Conservation (phyloP, 64 coral and sea anemone species). For the Montipora foliosa region DNA sequence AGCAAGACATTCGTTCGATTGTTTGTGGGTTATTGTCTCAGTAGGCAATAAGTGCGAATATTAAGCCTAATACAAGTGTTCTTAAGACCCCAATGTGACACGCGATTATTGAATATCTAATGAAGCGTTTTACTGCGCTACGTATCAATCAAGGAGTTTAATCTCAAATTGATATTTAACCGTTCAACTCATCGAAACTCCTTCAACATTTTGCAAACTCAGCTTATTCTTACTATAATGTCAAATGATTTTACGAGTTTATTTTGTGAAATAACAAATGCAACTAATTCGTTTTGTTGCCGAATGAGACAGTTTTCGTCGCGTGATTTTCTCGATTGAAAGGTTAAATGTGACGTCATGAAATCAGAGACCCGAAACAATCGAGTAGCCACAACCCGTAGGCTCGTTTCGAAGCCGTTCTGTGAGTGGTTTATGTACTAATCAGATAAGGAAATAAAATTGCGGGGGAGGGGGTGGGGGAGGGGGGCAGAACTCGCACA, state of each 20-base stretch:
- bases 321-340: neutral
- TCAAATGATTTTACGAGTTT: too few species aligned
- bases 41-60: slow-evolving; percentile 5
- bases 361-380: neutral
- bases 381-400: neutral
- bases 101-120: neutral
- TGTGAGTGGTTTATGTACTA: neutral
- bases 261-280: too few species aligned
- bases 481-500: too few species aligned
- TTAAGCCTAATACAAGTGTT: neutral
- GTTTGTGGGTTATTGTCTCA: neutral
- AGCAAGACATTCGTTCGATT: neutral
- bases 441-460: too few species aligned
- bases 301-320: neutral
- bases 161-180: neutral
- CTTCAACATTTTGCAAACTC: neutral
- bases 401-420: neutral
- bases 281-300: too few species aligned
- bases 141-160: neutral
- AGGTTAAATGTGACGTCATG: neutral
- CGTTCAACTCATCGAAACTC: neutral
- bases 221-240: neutral
- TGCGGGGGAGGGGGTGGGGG: too few species aligned
- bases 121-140: neutral
- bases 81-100: neutral